Percentiles rank a stretch among this genome's conserved stretches.
Conservation (phyloP, 2,888 invertebrate genomes). For the Synanthedon andrenaeformis region DNA sequence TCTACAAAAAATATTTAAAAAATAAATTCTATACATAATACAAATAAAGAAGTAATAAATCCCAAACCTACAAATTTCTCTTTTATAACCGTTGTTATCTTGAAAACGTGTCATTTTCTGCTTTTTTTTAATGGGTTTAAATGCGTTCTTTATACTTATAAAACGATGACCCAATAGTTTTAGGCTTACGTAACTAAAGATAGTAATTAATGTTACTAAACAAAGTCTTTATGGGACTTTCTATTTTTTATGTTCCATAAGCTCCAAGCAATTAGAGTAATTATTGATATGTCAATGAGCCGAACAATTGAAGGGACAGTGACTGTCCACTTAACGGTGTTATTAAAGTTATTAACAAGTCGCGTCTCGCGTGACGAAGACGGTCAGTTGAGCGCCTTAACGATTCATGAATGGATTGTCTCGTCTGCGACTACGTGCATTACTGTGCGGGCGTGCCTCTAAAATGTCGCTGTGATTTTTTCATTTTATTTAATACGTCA, state of each 20-base stretch:
- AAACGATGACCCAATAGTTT: no score
- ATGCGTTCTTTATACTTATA: no score
- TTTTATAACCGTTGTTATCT: no score
- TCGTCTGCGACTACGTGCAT: neutral
- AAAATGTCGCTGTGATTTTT: conserved; percentile 14
- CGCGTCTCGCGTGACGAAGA: conserved; percentile 17
- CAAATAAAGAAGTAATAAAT: no score
- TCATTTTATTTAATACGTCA: neutral
- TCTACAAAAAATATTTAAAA: no score
- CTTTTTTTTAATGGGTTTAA: no score
- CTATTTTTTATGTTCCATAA: neutral
- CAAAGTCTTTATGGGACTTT: no score
- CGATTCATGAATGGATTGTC: conserved; percentile 18
- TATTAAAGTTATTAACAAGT: conserved; percentile 34
- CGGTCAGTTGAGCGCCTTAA: conserved; percentile 8
- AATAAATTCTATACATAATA: no score
- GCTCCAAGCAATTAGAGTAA: neutral
- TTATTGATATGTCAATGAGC: conserved; percentile 10
- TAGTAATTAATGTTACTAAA: no score
- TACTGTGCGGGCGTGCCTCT: conserved; percentile 6
- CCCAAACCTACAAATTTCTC: no score
- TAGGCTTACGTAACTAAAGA: no score
- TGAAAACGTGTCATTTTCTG: no score
- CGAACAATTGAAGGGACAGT: conserved; percentile 10
- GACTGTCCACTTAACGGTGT: conserved; percentile 22